These are phyloP conservation scores for Pseudopipra pipra DNA, from an alignment of 2,113 vertebrate species.

Conservation along the genomic window DNA sequence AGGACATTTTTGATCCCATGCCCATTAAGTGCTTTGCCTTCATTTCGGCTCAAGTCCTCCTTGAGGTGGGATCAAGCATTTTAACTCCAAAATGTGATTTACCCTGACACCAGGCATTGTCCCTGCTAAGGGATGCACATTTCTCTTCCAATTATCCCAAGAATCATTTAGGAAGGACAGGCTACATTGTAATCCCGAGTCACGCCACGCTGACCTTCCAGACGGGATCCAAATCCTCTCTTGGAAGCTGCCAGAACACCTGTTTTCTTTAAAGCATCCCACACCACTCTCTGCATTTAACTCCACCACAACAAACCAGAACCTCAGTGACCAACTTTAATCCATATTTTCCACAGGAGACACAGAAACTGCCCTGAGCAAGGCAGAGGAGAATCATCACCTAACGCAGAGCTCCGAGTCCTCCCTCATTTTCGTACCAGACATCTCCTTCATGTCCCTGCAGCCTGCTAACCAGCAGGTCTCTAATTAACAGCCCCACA, in stretches of 20 bases:
- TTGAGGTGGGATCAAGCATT: background rate
- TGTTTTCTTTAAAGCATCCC: background rate
- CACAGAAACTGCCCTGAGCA: background rate
- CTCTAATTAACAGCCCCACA: background rate
- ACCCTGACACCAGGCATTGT: background rate
- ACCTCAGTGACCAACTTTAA: background rate
- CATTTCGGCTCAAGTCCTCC: background rate
- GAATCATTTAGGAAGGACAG: background rate
- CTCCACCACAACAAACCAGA: background rate
- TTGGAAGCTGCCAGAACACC: background rate
- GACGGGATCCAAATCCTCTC: background rate
- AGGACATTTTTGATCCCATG: background rate
- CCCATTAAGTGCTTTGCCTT: background rate
- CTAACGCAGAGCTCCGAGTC: accelerated
- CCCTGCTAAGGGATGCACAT: background rate
- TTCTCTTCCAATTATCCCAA: background rate
- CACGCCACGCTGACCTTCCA: accelerated
- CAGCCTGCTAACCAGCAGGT: background rate
- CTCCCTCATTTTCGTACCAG: background rate
- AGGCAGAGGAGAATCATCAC: background rate
- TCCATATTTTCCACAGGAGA: background rate
- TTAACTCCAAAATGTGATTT: background rate
- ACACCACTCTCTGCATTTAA: background rate
- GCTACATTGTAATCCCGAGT: accelerated
- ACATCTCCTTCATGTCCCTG: background rate